Evolutionary conservation across 2,113 vertebrate genomes (phyloP).

Genomic region (Hippoglossus stenolepis): DNA sequence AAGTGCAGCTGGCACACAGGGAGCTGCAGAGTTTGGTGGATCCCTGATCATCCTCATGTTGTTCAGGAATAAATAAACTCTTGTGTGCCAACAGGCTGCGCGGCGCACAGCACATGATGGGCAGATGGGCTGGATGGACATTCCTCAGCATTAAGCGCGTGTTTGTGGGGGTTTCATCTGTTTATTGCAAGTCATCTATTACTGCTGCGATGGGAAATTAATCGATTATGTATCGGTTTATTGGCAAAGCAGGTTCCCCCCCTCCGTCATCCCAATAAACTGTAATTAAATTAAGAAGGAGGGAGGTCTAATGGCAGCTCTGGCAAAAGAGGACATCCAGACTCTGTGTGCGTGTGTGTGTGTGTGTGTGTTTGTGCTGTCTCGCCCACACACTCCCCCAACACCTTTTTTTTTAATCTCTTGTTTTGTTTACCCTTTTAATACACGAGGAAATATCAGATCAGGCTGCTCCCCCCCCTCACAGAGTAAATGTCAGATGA

Average conservation of each 20-base stretch:
- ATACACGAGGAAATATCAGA: constrained; percentile 33
- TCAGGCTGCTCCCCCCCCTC: background rate
- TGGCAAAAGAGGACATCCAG: constrained; percentile 21
- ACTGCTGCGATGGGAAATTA: background rate
- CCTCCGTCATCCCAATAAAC: constrained; percentile 2
- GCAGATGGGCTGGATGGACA: constrained; percentile 24
- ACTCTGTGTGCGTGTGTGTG: background rate
- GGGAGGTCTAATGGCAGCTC: background rate
- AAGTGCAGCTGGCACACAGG: constrained; percentile 25
- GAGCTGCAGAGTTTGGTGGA: constrained; percentile 20
- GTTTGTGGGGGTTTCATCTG: background rate
- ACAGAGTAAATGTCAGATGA: background rate
- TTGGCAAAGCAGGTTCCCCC: background rate
- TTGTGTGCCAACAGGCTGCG: constrained; percentile 20
- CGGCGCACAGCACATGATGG: background rate
- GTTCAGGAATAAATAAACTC: background rate
- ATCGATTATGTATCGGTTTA: background rate
- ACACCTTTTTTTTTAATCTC: constrained; percentile 12
- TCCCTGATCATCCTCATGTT: background rate
- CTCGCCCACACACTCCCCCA: constrained; percentile 25
- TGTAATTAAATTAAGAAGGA: background rate
- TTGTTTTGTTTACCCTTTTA: constrained; percentile 46
- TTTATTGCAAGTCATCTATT: constrained; percentile 37
- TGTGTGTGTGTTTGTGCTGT: constrained; percentile 8
- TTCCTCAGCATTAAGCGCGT: constrained; percentile 56